These are phyloP conservation scores for Aplocera efformata DNA, from an alignment of 2,888 invertebrate genomes.

Conservation along the genomic window DNA sequence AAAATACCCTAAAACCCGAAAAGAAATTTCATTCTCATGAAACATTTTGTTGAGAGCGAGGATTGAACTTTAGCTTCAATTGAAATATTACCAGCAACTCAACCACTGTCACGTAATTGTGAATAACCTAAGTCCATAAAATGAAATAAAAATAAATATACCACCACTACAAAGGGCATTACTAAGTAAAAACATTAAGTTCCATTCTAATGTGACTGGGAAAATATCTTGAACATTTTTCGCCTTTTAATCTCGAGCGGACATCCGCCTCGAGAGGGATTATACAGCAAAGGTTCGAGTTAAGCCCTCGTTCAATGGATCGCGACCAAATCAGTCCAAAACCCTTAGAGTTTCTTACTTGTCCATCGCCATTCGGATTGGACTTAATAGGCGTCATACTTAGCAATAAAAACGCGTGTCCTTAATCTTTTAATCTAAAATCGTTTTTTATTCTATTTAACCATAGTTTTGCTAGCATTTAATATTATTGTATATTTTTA, in stretches of 20 bases:
- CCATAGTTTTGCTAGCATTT: too few relatives aligned
- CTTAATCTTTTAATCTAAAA: too few relatives aligned
- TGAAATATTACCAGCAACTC: not conserved
- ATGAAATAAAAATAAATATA: slow-evolving; percentile 13
- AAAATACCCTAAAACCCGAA: too few relatives aligned
- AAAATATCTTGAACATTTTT: slow-evolving; percentile 32
- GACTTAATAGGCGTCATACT: too few relatives aligned
- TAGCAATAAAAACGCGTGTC: too few relatives aligned
- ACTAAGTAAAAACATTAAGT: slow-evolving; percentile 19
- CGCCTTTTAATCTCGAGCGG: slow-evolving; percentile 30
- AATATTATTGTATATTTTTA: too few relatives aligned
- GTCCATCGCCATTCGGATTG: too few relatives aligned
- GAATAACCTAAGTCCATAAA: slow-evolving; percentile 1
- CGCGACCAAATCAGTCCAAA: not conserved
- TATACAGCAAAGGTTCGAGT: slow-evolving; percentile 25
- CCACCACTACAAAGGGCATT: slow-evolving; percentile 19
- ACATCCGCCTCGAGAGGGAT: slow-evolving; percentile 28
- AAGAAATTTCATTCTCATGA: too few relatives aligned
- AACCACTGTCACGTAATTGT: slow-evolving; percentile 4
- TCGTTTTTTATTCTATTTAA: too few relatives aligned
- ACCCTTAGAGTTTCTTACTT: too few relatives aligned
- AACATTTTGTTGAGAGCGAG: too few relatives aligned
- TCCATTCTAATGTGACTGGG: slow-evolving; percentile 26
- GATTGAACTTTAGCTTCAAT: too few relatives aligned
- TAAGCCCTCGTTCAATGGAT: slow-evolving; percentile 2